phyloP scores from a whole-genome alignment of 2,888 invertebrate genomes.

The Ceraclea dissimilis region DNA sequence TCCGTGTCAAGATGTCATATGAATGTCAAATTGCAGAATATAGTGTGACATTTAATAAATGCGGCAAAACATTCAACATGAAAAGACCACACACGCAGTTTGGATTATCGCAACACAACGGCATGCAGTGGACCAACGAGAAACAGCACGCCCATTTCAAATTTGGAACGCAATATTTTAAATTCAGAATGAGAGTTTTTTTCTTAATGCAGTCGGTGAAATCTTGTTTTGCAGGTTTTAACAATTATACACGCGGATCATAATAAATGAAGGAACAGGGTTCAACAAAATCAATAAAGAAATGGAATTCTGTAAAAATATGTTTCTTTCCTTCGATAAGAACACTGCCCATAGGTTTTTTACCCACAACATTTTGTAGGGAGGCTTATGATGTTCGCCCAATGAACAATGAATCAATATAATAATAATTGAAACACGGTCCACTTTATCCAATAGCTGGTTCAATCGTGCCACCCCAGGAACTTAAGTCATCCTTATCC shows the following conservation, averaged over 20 bases:
- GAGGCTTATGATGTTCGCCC: too few species aligned
- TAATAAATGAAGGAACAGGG: background rate
- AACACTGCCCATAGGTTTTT: too few species aligned
- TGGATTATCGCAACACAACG: background rate
- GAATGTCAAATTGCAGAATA: background rate
- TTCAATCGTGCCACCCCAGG: too few species aligned
- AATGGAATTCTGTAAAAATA: too few species aligned
- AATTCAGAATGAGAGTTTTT: background rate
- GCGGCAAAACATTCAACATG: background rate
- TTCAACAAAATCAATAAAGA: too few species aligned
- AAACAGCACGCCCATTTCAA: background rate
- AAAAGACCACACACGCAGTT: background rate
- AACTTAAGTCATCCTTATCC: too few species aligned
- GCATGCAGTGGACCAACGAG: background rate
- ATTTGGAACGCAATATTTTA: background rate
- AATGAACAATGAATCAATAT: too few species aligned
- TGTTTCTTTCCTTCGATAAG: too few species aligned
- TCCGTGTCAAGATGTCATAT: background rate
- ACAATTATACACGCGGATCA: background rate
- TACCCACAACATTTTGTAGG: too few species aligned
- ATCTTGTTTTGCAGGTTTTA: background rate
- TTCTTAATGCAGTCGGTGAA: background rate
- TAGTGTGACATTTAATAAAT: background rate
- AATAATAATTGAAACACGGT: too few species aligned
- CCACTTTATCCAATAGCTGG: too few species aligned